These are phyloP conservation scores for Philonicus albiceps DNA, from an alignment of 2,888 invertebrate species.

Conservation along the genomic window DNA sequence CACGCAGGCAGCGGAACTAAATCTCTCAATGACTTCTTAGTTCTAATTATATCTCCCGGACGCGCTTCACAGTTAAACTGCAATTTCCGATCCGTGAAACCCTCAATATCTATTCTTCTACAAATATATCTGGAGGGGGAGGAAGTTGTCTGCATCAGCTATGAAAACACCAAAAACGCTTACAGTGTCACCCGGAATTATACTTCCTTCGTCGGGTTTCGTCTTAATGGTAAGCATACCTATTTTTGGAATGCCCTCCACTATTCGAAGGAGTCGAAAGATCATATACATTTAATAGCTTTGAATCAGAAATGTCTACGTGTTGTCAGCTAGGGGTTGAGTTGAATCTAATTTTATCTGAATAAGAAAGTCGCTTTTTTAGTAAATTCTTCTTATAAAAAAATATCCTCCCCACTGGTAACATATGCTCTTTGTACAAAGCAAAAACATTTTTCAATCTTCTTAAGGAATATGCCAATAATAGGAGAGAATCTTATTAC, in stretches of 20 bases:
- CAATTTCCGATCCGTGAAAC: conserved; percentile 37
- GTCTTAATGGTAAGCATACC: conserved; percentile 9
- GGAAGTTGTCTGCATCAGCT: neutral
- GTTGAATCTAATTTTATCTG: neutral
- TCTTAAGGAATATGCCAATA: neutral
- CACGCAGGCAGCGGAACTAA: neutral
- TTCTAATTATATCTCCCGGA: conserved; percentile 20
- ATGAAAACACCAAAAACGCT: neutral
- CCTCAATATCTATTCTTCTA: neutral
- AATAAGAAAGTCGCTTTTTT: neutral
- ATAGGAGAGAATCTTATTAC: neutral
- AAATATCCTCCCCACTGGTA: neutral
- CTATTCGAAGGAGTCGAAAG: neutral
- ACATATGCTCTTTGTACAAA: neutral
- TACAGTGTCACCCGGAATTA: conserved; percentile 33
- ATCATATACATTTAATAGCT: neutral
- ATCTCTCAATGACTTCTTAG: conserved; percentile 17
- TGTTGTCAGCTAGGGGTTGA: neutral
- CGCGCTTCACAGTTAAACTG: conserved; percentile 33
- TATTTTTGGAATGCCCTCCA: conserved; percentile 6
- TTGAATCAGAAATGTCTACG: neutral
- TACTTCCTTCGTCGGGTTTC: conserved; percentile 31
- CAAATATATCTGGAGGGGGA: neutral
- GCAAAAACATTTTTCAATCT: neutral
- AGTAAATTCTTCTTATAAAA: neutral